phyloP scores from a whole-genome alignment of 2,888 invertebrate species.

The Vanessa cardui region DNA sequence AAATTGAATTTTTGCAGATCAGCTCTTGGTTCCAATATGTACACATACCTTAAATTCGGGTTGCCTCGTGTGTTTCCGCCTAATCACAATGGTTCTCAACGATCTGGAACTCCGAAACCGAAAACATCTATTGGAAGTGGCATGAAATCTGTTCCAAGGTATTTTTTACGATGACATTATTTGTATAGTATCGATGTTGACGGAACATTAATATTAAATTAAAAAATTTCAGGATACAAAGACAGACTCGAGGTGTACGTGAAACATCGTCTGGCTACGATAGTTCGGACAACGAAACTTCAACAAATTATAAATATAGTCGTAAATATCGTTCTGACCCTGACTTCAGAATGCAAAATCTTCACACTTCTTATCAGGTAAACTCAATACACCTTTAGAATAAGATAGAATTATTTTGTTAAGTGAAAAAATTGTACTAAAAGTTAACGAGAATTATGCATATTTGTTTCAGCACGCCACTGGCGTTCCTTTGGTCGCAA shows the following conservation, averaged over 20 bases:
- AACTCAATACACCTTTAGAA: background rate
- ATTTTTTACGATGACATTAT: conserved; percentile 14
- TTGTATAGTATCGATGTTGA: background rate
- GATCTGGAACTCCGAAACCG: conserved; percentile 85
- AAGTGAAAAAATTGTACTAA: too few species aligned
- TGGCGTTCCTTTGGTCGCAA: conserved; percentile 85
- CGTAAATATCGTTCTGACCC: conserved; percentile 93
- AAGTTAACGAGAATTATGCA: too few species aligned
- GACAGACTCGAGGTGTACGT: conserved; percentile 85
- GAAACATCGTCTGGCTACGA: conserved; percentile 97
- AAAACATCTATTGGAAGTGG: conserved; percentile 80
- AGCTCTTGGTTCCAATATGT: conserved; percentile 94
- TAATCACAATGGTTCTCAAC: conserved; percentile 87
- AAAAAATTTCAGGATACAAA: conserved; percentile 70
- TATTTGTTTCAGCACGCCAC: conserved; percentile 57
- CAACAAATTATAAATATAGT: conserved; percentile 85
- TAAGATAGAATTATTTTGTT: background rate
- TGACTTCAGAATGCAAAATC: conserved; percentile 88
- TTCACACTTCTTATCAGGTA: conserved; percentile 82
- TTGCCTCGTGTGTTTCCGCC: conserved; percentile 95
- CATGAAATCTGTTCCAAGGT: conserved; percentile 81
- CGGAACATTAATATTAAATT: background rate
- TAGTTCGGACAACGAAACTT: conserved; percentile 92
- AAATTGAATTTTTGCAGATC: conserved; percentile 77
- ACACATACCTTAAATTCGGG: conserved; percentile 96